These are phyloP conservation scores for Meiosimyza platycephala DNA, from an alignment of 2,888 invertebrate genomes.

Conservation along the genomic window DNA sequence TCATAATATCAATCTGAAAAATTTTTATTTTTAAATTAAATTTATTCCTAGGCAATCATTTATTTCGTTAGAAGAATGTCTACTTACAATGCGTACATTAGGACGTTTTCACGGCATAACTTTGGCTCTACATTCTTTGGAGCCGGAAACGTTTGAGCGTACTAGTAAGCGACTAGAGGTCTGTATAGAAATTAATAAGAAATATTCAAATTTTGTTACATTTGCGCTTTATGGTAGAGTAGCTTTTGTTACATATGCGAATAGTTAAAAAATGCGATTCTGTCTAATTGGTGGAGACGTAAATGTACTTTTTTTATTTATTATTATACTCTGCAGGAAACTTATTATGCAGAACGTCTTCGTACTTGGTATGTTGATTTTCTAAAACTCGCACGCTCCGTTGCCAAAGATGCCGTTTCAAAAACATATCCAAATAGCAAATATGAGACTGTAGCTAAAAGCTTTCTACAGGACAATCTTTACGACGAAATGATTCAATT, in stretches of 20 bases:
- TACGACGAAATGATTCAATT: constrained; percentile 67
- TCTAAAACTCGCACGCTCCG: constrained; percentile 68
- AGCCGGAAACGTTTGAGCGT: constrained; percentile 68
- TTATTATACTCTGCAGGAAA: constrained; percentile 65
- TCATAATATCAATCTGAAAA: too few species aligned
- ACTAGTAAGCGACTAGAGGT: constrained; percentile 64
- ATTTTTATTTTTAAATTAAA: too few species aligned
- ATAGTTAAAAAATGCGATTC: too few species aligned
- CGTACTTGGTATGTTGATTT: constrained; percentile 73
- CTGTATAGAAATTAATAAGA: background rate
- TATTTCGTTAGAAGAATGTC: constrained; percentile 69
- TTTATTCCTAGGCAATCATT: constrained; percentile 66
- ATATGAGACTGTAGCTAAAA: constrained; percentile 71
- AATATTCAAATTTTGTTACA: background rate
- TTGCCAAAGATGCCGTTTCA: constrained; percentile 74
- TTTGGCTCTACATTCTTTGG: constrained; percentile 71
- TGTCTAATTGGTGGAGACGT: too few species aligned
- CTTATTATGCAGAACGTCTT: constrained; percentile 70
- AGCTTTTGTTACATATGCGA: too few species aligned
- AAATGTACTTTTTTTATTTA: too few species aligned
- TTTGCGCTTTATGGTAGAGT: background rate
- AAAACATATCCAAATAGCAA: constrained; percentile 73
- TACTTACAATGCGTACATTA: constrained; percentile 69
- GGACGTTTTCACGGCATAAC: constrained; percentile 74
- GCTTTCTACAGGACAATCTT: constrained; percentile 70